These are phyloP conservation scores for Lithodes maja DNA, from an alignment of 2,888 invertebrate genomes.

Conservation along the genomic window DNA sequence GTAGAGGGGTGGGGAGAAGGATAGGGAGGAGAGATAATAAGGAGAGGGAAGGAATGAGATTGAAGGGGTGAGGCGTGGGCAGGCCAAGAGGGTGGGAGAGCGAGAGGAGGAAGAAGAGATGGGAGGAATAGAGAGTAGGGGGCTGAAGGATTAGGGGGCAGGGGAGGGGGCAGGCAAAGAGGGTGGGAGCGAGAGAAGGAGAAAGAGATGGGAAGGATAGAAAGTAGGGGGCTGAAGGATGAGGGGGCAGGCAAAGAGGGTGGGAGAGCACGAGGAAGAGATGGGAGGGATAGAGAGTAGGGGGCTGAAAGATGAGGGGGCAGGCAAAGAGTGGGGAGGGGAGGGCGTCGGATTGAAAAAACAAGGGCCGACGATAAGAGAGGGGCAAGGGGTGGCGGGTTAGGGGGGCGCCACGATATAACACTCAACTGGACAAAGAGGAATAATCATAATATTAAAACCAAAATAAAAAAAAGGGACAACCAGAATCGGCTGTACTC, in stretches of 20 bases:
- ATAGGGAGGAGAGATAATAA: too few species aligned
- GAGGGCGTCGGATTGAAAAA: too few species aligned
- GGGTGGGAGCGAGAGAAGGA: background rate
- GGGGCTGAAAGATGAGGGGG: too few species aligned
- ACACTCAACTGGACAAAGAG: constrained; percentile 17
- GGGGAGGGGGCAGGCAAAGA: too few species aligned
- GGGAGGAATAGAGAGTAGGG: background rate
- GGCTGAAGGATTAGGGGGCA: background rate
- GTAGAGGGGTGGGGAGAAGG: too few species aligned
- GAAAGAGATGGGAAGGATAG: background rate
- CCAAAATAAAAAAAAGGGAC: background rate
- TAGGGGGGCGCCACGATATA: background rate
- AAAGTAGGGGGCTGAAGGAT: background rate
- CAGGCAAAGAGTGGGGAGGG: too few species aligned
- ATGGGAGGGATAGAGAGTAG: too few species aligned
- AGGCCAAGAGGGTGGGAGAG: background rate
- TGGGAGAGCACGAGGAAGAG: background rate
- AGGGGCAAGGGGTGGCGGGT: too few species aligned
- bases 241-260: background rate
- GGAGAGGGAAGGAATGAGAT: background rate
- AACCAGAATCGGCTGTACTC: constrained; percentile 40
- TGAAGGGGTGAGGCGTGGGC: background rate
- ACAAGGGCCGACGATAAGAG: too few species aligned
- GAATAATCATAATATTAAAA: background rate
- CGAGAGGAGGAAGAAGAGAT: background rate